Evolutionary conservation across 2,888 invertebrate species (phyloP).

Genomic region (Aphidoletes aphidimyza): DNA sequence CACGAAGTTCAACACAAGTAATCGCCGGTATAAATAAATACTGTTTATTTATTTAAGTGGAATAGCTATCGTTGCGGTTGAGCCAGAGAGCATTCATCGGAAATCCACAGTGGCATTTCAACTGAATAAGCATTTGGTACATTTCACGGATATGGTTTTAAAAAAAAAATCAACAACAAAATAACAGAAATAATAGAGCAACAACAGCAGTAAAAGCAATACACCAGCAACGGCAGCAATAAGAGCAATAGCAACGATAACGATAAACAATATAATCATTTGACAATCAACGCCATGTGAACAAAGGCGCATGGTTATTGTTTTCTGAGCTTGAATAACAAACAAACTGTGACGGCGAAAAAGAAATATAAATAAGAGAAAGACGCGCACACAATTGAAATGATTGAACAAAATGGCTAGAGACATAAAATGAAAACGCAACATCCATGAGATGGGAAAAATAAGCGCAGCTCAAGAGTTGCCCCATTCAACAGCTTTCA

Average conservation of each 20-base stretch:
- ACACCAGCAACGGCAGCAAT: background rate
- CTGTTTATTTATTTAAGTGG: conserved; percentile 6
- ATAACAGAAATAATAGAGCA: background rate
- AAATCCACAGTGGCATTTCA: background rate
- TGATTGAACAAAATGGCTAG: background rate
- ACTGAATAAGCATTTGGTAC: background rate
- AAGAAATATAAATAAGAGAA: background rate
- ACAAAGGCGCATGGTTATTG: conserved; percentile 22
- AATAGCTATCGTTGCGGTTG: background rate
- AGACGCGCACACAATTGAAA: conserved; percentile 3
- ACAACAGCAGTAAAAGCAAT: background rate
- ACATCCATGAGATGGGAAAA: background rate
- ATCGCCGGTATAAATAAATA: conserved; percentile 6
- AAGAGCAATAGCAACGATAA: background rate
- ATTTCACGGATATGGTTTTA: background rate
- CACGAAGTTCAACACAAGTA: conserved; percentile 10
- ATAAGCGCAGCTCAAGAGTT: background rate
- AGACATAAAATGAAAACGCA: background rate
- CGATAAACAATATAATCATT: conserved; percentile 26
- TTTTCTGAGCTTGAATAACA: conserved; percentile 24
- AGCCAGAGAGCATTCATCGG: background rate
- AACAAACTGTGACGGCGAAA: background rate
- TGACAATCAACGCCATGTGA: conserved; percentile 6
- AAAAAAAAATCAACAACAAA: background rate
- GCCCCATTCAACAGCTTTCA: background rate